Evolutionary conservation across 2,797 vertebrate genomes (phyloP).

Genomic region (Perodicticus potto): DNA sequence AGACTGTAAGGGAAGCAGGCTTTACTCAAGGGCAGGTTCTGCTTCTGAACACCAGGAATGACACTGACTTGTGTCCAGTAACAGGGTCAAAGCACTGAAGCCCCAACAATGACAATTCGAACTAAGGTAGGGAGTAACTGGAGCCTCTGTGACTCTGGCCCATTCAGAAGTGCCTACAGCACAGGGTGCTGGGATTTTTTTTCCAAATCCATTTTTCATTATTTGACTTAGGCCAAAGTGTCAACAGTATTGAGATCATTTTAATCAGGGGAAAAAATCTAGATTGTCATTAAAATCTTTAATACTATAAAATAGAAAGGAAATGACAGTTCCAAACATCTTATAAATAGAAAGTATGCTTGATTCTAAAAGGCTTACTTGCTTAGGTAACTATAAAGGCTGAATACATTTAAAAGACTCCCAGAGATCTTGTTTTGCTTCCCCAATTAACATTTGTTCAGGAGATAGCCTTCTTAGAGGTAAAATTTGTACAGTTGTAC

Average conservation of each 20-base stretch:
- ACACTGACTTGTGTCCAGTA: fast-evolving
- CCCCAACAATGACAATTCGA: background rate
- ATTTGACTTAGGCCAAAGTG: conserved; percentile 32
- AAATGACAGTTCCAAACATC: conserved; percentile 44
- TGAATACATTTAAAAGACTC: background rate
- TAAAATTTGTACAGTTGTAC: background rate
- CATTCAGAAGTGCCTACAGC: background rate
- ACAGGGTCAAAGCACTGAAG: background rate
- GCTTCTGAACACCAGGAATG: background rate
- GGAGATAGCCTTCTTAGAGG: conserved; percentile 16
- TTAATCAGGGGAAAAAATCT: background rate
- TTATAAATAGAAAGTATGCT: conserved; percentile 39
- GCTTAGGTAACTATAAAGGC: background rate
- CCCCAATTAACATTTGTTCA: background rate
- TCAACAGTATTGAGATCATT: background rate
- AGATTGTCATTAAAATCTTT: conserved; percentile 22
- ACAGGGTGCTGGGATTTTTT: background rate
- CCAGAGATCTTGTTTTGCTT: background rate
- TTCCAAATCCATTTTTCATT: background rate
- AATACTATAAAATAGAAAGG: conserved; percentile 58
- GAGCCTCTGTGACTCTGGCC: background rate
- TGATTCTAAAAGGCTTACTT: conserved; percentile 31
- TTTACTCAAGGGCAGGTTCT: conserved; percentile 3
- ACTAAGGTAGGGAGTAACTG: background rate
- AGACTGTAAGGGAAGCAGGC: conserved; percentile 85